These are phyloP conservation scores for Leucophenga varia DNA, from an alignment of 1,140 invertebrate species.

Conservation along the genomic window DNA sequence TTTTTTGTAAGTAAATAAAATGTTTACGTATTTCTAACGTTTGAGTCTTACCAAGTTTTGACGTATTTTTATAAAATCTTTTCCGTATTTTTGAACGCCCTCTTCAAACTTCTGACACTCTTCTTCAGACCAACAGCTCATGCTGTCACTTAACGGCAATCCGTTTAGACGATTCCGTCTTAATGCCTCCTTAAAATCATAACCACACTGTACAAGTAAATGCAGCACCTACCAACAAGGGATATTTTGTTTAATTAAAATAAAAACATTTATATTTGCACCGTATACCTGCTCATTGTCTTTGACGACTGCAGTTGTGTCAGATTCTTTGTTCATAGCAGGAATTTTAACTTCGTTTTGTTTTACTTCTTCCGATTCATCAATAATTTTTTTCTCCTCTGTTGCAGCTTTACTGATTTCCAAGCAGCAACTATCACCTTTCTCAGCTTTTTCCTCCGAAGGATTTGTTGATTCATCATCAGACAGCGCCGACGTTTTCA, in stretches of 20 bases:
- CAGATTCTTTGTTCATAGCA: background rate
- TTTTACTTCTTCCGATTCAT: background rate
- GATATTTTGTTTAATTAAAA: background rate
- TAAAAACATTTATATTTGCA: background rate
- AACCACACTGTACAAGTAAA: conserved; percentile 88
- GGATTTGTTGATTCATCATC: too few relatives aligned
- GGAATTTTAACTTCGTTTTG: background rate
- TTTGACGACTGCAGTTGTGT: conserved; percentile 59
- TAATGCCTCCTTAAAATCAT: conserved; percentile 91
- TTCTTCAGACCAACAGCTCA: conserved; percentile 94
- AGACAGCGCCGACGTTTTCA: too few relatives aligned
- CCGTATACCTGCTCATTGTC: conserved; percentile 91
- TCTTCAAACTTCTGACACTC: conserved; percentile 97
- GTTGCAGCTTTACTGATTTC: conserved; percentile 2
- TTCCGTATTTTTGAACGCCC: conserved; percentile 88
- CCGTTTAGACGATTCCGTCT: conserved; percentile 79
- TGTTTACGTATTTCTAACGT: too few relatives aligned
- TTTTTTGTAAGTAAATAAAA: too few relatives aligned
- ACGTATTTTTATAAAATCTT: conserved; percentile 94
- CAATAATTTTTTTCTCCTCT: conserved; percentile 2
- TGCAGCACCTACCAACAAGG: conserved; percentile 68
- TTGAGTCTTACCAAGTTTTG: conserved; percentile 77
- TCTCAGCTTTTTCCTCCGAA: too few relatives aligned
- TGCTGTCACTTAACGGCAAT: conserved; percentile 69
- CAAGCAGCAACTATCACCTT: too few relatives aligned